Evolutionary conservation across 2,888 invertebrate genomes (phyloP).

Genomic region (Lasius fuliginosus): DNA sequence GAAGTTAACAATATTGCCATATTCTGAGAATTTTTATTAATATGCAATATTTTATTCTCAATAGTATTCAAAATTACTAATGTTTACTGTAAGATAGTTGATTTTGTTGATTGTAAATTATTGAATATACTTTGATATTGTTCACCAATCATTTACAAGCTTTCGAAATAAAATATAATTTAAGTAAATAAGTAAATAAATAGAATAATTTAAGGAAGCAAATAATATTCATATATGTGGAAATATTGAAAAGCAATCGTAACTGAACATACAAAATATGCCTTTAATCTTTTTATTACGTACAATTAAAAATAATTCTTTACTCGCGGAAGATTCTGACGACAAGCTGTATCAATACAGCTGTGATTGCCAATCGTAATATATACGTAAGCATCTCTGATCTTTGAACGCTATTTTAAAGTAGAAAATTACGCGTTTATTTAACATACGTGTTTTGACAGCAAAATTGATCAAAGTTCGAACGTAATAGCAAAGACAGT

Average conservation of each 20-base stretch:
- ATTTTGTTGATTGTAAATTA: neutral
- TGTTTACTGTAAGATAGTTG: neutral
- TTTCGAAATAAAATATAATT: too few relatives aligned
- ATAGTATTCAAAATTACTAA: neutral
- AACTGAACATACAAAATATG: neutral
- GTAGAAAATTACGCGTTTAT: neutral
- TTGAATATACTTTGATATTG: neutral
- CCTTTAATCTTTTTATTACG: conserved; percentile 14
- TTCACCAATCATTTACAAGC: neutral
- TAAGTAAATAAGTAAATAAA: too few relatives aligned
- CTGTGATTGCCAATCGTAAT: conserved; percentile 16
- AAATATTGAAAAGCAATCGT: neutral
- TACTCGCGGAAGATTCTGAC: neutral
- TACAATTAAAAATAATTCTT: neutral
- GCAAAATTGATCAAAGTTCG: neutral
- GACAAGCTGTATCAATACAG: conserved; percentile 34
- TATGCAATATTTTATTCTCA: neutral
- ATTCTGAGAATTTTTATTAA: neutral
- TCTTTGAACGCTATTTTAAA: neutral
- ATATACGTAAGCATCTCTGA: neutral
- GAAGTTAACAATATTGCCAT: neutral
- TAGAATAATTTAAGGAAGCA: neutral
- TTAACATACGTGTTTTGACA: neutral
- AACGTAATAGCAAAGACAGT: neutral
- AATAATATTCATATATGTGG: neutral